Percentiles rank a stretch among this genome's conserved stretches.
Conservation (phyloP, 2,797 vertebrate genomes). For the Chelon labrosus region DNA sequence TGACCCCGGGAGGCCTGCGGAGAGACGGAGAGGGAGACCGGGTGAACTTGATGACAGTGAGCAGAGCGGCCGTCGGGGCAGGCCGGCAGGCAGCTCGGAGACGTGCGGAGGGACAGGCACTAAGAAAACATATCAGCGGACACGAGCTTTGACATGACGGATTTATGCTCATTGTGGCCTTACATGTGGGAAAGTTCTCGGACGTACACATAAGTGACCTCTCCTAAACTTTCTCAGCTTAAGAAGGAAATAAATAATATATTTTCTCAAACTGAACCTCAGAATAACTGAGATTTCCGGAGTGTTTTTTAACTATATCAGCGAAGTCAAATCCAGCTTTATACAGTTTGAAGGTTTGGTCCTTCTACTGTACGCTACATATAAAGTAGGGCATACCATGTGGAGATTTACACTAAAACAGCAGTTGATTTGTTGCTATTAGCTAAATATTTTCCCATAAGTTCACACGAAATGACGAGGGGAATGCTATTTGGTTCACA, state of each 20-base stretch:
- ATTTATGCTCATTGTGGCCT: slow-evolving; percentile 5
- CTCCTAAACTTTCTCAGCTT: slow-evolving; percentile 23
- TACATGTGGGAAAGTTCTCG: slow-evolving; percentile 54
- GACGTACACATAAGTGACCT: slow-evolving; percentile 18
- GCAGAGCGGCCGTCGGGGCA: slow-evolving; percentile 45
- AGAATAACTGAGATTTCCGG: neutral
- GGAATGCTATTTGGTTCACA: no score
- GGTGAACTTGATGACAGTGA: slow-evolving; percentile 60
- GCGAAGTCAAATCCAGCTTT: no score
- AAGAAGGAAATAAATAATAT: slow-evolving; percentile 1
- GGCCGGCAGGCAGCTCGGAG: slow-evolving; percentile 36
- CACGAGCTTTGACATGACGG: slow-evolving; percentile 15
- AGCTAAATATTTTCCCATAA: neutral
- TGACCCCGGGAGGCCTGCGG: slow-evolving; percentile 68
- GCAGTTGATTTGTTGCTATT: no score
- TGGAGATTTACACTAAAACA: no score
- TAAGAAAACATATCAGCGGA: slow-evolving; percentile 35
- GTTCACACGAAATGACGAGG: no score
- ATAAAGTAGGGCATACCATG: no score
- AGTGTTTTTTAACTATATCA: no score
- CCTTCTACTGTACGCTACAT: no score
- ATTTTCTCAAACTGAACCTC: neutral
- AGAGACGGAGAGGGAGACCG: slow-evolving; percentile 40
- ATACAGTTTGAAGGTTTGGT: no score
- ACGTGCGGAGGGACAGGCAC: slow-evolving; percentile 53